A percentile compares a stretch with the other conserved stretches of the same genome.
Conservation (phyloP, 1,140 invertebrate species). For the Saccostrea glomerata region DNA sequence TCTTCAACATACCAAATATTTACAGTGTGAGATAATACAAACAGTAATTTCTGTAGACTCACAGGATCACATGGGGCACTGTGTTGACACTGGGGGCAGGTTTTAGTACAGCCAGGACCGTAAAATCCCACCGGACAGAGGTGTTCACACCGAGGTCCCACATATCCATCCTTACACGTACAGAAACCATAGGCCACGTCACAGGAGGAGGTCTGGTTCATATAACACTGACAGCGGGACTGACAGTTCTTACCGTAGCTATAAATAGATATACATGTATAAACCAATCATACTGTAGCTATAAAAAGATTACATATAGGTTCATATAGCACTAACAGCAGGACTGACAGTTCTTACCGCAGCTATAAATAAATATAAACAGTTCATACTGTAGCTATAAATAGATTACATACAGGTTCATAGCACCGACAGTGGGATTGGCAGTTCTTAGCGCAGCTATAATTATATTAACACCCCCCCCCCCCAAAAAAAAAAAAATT, state of each 20-base stretch:
- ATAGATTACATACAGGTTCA: not conserved
- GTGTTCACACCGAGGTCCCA: constrained; percentile 56
- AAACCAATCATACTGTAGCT: no score
- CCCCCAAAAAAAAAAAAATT: no score
- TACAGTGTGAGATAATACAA: no score
- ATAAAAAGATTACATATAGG: no score
- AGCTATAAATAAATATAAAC: constrained; percentile 17
- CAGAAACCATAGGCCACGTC: constrained; percentile 72
- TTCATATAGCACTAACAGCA: constrained; percentile 88
- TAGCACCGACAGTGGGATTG: no score
- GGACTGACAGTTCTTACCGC: constrained; percentile 83
- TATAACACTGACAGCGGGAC: constrained; percentile 88
- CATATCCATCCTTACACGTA: constrained; percentile 63
- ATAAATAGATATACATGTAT: not conserved
- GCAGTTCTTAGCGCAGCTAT: no score
- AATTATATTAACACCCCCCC: no score
- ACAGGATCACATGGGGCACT: constrained; percentile 7
- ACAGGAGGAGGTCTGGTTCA: constrained; percentile 81
- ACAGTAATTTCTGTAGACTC: not conserved
- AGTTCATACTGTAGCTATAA: not conserved
- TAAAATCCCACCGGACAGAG: constrained; percentile 64
- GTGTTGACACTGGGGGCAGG: constrained; percentile 59
- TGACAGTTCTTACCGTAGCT: constrained; percentile 82
- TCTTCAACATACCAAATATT: no score
- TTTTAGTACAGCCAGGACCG: constrained; percentile 56